These are phyloP conservation scores for Patella pellucida DNA, from an alignment of 2,888 invertebrate species.

Conservation along the genomic window DNA sequence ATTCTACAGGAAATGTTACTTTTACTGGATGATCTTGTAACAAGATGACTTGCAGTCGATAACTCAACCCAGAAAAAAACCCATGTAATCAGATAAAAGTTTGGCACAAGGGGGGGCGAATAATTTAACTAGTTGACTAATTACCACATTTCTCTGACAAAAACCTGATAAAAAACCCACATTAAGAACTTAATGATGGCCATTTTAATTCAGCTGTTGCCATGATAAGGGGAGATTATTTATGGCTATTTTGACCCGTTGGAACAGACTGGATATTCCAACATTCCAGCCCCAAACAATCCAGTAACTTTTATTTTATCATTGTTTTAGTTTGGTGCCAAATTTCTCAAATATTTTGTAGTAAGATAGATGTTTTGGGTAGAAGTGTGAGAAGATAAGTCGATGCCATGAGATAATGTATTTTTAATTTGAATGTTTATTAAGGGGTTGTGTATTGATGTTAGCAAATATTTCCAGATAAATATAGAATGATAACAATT, in stretches of 20 bases:
- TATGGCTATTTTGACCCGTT: not conserved
- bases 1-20: too few relatives aligned
- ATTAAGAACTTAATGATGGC: not conserved
- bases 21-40: too few relatives aligned
- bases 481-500: too few relatives aligned
- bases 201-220: conserved; percentile 9
- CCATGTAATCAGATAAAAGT: not conserved
- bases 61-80: too few relatives aligned
- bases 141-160: not conserved
- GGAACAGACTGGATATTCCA: not conserved
- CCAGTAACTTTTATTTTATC: not conserved
- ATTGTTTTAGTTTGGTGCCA: not conserved
- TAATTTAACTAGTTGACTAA: not conserved
- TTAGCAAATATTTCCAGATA: too few relatives aligned
- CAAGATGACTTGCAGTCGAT: too few relatives aligned
- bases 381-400: too few relatives aligned
- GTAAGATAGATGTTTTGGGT: not conserved
- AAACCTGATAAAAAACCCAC: not conserved
- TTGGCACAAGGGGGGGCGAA: not conserved
- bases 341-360: not conserved
- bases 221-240: not conserved
- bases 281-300: not conserved
- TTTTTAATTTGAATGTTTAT: too few relatives aligned
- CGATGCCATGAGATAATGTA: too few relatives aligned
- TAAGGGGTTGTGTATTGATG: too few relatives aligned